These are phyloP conservation scores for Sebastes trivittatus DNA, from an alignment of 2,797 vertebrate genomes.

Conservation along the genomic window DNA sequence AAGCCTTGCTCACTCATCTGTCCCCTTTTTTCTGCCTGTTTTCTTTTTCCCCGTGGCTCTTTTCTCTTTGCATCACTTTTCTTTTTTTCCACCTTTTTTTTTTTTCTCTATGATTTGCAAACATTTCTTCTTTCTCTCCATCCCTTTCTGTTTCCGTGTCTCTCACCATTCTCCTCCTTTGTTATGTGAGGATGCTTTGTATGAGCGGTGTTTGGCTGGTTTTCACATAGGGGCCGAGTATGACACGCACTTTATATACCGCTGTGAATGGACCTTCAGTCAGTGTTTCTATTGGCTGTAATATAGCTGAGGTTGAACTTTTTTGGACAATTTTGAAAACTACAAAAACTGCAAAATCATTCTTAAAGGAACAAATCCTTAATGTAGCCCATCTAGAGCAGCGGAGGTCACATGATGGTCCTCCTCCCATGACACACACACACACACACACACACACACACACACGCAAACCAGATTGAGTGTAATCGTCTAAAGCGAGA, in stretches of 20 bases:
- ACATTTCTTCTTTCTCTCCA: conserved; percentile 1
- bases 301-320: background rate
- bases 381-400: background rate
- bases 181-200: conserved; percentile 63
- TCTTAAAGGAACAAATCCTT: background rate
- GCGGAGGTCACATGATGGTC: conserved; percentile 57
- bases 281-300: background rate
- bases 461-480: conserved; percentile 58
- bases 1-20: conserved; percentile 70
- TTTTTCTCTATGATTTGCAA: background rate
- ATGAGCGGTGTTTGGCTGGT: conserved; percentile 22
- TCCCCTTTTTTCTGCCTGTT: conserved; percentile 48
- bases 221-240: conserved; percentile 53
- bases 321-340: background rate
- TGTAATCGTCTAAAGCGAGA: conserved; percentile 71
- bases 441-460: conserved; percentile 12
- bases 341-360: background rate
- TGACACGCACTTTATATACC: conserved; percentile 53
- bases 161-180: conserved; percentile 39
- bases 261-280: conserved; percentile 38
- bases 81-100: conserved; percentile 7
- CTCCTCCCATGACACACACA: conserved; percentile 1
- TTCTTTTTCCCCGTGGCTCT: conserved; percentile 39
- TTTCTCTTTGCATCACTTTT: conserved; percentile 28
- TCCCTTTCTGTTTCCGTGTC: conserved; percentile 1